These are phyloP conservation scores for Eubasilissa splendida DNA, from an alignment of 2,888 invertebrate species.

Conservation along the genomic window DNA sequence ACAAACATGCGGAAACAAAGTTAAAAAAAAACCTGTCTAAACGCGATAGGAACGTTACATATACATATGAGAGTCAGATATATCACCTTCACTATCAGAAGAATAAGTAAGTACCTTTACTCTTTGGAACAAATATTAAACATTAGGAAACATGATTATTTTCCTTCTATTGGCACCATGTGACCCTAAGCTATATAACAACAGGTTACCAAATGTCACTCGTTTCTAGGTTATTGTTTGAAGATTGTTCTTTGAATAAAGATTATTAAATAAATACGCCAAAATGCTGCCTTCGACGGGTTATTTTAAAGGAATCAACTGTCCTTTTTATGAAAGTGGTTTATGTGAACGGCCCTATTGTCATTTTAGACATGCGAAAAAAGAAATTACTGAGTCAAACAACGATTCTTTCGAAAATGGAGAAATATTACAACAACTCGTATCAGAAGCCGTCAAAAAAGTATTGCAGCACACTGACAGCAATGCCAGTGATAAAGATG, in stretches of 20 bases:
- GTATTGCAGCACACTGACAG: slow-evolving; percentile 41
- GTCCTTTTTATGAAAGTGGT: slow-evolving; percentile 87
- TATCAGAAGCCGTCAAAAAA: slow-evolving; percentile 73
- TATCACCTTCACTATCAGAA: too few relatives aligned
- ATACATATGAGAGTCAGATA: too few relatives aligned
- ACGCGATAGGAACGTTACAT: too few relatives aligned
- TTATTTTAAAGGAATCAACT: slow-evolving; percentile 87
- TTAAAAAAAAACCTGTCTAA: too few relatives aligned
- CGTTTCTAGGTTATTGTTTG: slow-evolving; percentile 55
- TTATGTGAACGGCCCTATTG: slow-evolving; percentile 92
- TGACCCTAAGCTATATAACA: slow-evolving; percentile 40
- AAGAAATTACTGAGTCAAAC: slow-evolving; percentile 72
- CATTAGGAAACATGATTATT: neutral
- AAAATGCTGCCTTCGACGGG: slow-evolving; percentile 92
- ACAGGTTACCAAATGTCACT: slow-evolving; percentile 51
- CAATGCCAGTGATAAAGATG: slow-evolving; percentile 47
- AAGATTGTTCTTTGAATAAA: slow-evolving; percentile 3
- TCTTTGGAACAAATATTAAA: too few relatives aligned
- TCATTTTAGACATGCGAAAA: slow-evolving; percentile 90
- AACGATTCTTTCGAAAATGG: slow-evolving; percentile 69
- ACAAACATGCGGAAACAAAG: too few relatives aligned
- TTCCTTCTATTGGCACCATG: slow-evolving; percentile 1
- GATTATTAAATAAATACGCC: neutral
- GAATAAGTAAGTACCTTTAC: too few relatives aligned
- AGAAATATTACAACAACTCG: slow-evolving; percentile 73